Base-by-base conservation (phyloP, 2,888 invertebrate genomes). In the Tinea trinotella region DNA sequence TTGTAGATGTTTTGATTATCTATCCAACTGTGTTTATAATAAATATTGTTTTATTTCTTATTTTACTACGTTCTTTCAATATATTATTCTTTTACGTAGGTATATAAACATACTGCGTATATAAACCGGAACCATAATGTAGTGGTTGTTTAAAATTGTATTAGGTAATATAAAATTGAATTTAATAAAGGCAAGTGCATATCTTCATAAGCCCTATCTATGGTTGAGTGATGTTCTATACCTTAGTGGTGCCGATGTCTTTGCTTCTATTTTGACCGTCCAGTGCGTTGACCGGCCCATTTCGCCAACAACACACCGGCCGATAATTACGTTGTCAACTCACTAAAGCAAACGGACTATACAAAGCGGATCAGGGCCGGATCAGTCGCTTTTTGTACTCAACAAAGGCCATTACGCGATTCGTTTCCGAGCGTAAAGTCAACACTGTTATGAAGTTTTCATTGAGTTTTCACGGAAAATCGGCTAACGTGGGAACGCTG, bases 401-500 rank as follows among this genome's bases (percentile, higher is more conserved):
- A 66, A 79, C 80, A 82, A 83, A 80, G 76, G 78, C 79, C 76
- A 82, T 80, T 82, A 78, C 74, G 72, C 73, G 76, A 79, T 77
- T 72, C 71, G 76, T 77, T 82, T 75, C 70, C 72, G 71, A 77
- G 60, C 62, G 60, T 57, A 76, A 76, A 82, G 77, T 80, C 79
- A 81, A 80, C 76, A 76, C 74, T 68, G 80, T 76, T 81, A 83
- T 81, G 78, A 79, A 83, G 76, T 81, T 80, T 77, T 68, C 78
- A 77, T 74, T 70, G 74, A 71, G 74, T 74, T 76, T 72, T 71
- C 74, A 64, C 64, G 68, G 69, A 69, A 79, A 78, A 81, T 76
- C 75, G 70, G 71, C 74, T 76, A 76, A 77, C 75, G 76, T 74
- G 73, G 72, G 68, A 75, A 70, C 69, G 68, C 73, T 73, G 70